Percentiles rank a stretch among this genome's conserved stretches.
phyloP scores from a whole-genome alignment of 2,888 invertebrate genomes.

The Caenorhabditis sp. region DNA sequence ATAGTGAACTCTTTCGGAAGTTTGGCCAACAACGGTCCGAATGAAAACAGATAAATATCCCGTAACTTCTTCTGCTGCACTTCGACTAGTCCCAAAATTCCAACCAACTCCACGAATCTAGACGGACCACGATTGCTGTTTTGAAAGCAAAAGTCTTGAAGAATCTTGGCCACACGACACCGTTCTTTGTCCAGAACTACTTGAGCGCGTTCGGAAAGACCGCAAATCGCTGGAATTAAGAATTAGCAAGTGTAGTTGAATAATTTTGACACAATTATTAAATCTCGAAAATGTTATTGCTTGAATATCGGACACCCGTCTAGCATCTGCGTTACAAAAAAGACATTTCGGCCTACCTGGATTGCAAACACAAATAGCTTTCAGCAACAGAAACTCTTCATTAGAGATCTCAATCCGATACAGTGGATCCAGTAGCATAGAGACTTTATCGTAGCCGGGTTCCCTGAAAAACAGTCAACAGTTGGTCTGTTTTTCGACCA shows the following conservation, averaged over 20 bases:
- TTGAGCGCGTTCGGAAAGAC: slow-evolving; percentile 25
- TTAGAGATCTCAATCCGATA: slow-evolving; percentile 21
- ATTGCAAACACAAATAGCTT: slow-evolving; percentile 38
- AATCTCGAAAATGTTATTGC: neutral
- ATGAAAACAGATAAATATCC: slow-evolving; percentile 35
- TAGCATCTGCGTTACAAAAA: neutral
- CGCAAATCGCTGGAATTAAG: slow-evolving; percentile 33
- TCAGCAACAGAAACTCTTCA: slow-evolving; percentile 33
- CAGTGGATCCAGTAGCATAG: slow-evolving; percentile 27
- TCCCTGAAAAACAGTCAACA: slow-evolving; percentile 11
- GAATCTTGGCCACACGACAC: neutral
- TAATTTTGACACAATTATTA: neutral
- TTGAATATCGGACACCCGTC: neutral
- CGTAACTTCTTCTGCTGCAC: slow-evolving; percentile 23
- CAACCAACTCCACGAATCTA: slow-evolving; percentile 29
- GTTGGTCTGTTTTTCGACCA: neutral
- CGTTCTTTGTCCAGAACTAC: slow-evolving; percentile 9
- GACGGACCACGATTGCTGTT: slow-evolving; percentile 12
- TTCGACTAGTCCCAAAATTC: slow-evolving; percentile 22
- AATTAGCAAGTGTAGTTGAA: no score
- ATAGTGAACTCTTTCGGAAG: neutral
- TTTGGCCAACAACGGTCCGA: slow-evolving; percentile 1
- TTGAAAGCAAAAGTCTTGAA: slow-evolving; percentile 20
- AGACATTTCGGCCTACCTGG: slow-evolving; percentile 7
- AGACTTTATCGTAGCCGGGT: neutral